Evolutionary conservation across 2,113 vertebrate genomes (phyloP).

Genomic region (Elgaria multicarinata): DNA sequence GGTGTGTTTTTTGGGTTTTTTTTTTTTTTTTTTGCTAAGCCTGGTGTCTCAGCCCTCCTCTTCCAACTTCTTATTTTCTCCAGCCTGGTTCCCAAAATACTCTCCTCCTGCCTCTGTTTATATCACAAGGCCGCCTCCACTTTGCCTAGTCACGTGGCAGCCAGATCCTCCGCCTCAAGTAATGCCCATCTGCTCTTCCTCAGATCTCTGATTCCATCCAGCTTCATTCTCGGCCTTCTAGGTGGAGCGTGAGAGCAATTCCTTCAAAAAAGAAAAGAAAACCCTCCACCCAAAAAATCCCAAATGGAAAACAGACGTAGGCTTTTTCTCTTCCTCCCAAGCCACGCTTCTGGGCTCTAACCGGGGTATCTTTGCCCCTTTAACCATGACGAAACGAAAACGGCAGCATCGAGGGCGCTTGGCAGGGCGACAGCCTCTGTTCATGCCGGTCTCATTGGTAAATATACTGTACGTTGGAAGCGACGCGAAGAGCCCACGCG

Average conservation of each 20-base stretch:
- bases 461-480: no score
- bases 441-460: no score
- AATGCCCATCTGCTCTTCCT: background rate
- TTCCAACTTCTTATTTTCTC: background rate
- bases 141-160: background rate
- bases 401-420: no score
- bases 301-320: background rate
- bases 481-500: no score
- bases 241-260: background rate
- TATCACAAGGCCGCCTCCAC: background rate
- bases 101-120: background rate
- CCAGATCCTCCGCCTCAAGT: no score
- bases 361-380: background rate
- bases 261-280: no score
- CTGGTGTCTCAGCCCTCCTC: accelerated
- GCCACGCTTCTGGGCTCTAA: background rate
- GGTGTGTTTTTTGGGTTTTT: no score
- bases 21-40: background rate
- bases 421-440: no score
- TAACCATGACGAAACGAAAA: background rate
- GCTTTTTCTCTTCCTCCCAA: background rate
- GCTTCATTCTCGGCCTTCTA: background rate
- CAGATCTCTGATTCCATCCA: background rate
- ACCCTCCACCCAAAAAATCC: background rate
- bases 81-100: background rate